A percentile compares a stretch with the other conserved stretches of the same genome.
These are phyloP conservation scores for Ptiloglossa arizonensis DNA, from an alignment of 1,140 invertebrate genomes.

Conservation along the genomic window DNA sequence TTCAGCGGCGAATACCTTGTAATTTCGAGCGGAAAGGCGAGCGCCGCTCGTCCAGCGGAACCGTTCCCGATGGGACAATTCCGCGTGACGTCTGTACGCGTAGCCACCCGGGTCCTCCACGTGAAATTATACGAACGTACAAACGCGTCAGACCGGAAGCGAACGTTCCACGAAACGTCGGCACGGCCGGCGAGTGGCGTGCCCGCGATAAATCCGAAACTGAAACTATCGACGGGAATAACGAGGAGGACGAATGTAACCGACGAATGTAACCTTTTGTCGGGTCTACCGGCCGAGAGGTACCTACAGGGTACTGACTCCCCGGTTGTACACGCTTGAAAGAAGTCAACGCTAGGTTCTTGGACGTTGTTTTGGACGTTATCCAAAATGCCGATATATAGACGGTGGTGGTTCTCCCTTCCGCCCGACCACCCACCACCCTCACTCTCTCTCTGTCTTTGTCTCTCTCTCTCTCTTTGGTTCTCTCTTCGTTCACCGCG, in stretches of 20 bases:
- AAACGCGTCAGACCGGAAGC: no score
- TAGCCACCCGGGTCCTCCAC: no score
- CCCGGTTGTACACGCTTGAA: slow-evolving; percentile 24
- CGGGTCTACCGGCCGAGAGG: slow-evolving; percentile 24
- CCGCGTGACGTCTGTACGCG: no score
- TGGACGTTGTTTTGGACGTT: slow-evolving; percentile 65
- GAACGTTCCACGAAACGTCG: no score
- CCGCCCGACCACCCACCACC: not conserved
- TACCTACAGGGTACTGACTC: slow-evolving; percentile 35
- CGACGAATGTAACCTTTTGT: slow-evolving; percentile 32
- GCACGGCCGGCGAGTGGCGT: no score
- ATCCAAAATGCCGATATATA: slow-evolving; percentile 57
- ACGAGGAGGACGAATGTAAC: not conserved
- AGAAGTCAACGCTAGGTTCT: slow-evolving; percentile 47
- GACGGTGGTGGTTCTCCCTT: not conserved
- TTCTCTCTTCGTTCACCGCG: not conserved
- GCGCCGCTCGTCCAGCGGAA: no score
- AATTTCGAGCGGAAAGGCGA: not conserved
- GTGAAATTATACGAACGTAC: no score
- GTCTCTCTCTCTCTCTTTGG: no score
- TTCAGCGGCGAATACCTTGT: slow-evolving; percentile 14
- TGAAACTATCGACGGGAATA: slow-evolving; percentile 34
- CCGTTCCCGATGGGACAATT: no score
- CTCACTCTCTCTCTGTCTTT: no score
- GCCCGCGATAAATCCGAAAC: slow-evolving; percentile 40